phyloP scores from a whole-genome alignment of 2,888 invertebrate genomes.

The Timandra comae region DNA sequence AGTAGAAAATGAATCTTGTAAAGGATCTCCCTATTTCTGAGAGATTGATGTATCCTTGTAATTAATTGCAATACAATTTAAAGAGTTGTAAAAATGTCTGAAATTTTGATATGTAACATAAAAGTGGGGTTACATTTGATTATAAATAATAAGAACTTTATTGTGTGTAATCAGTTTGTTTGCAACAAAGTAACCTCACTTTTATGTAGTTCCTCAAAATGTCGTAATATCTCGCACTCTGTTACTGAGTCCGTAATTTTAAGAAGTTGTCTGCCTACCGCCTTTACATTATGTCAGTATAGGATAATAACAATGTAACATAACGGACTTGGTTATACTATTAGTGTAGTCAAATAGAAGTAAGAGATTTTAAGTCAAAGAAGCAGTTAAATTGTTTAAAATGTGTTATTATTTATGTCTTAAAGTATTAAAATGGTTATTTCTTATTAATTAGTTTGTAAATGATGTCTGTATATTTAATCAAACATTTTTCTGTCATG shows the following conservation, averaged over 20 bases:
- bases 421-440: slow-evolving; percentile 78
- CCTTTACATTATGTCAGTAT: slow-evolving; percentile 75
- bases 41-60: slow-evolving; percentile 23
- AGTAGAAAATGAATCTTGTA: too few relatives aligned
- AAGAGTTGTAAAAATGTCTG: too few relatives aligned
- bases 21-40: slow-evolving; percentile 34
- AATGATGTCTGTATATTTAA: slow-evolving; percentile 66
- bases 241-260: slow-evolving; percentile 69
- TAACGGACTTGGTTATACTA: slow-evolving; percentile 74
- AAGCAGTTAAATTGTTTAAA: slow-evolving; percentile 77
- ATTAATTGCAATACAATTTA: too few relatives aligned
- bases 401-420: slow-evolving; percentile 78
- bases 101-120: neutral
- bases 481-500: slow-evolving; percentile 45
- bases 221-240: slow-evolving; percentile 38
- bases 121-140: slow-evolving; percentile 12
- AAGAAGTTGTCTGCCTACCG: slow-evolving; percentile 75
- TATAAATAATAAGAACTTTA: too few relatives aligned
- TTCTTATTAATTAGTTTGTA: slow-evolving; percentile 77
- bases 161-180: neutral
- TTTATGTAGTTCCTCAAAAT: slow-evolving; percentile 1
- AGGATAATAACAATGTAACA: slow-evolving; percentile 68
- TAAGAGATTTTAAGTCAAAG: slow-evolving; percentile 77
- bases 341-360: slow-evolving; percentile 70
- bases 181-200: slow-evolving; percentile 10